A percentile compares a stretch with the other conserved stretches of the same genome.
Evolutionary conservation across 2,888 invertebrate species (phyloP).

Genomic region (Chouioia cunea): DNA sequence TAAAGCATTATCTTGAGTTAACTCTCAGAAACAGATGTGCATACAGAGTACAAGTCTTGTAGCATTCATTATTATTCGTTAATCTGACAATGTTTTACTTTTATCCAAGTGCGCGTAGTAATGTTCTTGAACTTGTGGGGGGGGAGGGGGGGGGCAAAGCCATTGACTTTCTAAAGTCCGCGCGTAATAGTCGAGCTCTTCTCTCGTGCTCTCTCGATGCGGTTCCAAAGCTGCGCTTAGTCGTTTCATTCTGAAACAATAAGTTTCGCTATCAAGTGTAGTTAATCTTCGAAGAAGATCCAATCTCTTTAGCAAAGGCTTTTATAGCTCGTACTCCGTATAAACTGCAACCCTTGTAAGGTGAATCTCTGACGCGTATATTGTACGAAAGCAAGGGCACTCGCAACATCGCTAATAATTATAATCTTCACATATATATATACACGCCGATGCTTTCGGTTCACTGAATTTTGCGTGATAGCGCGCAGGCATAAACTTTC

Average conservation of each 20-base stretch:
- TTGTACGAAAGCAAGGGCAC: neutral
- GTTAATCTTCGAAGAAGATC: constrained; percentile 1
- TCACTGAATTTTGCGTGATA: neutral
- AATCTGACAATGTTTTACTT: neutral
- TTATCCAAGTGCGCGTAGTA: neutral
- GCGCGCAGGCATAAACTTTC: constrained; percentile 11
- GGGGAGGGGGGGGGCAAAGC: neutral
- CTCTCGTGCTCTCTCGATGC: neutral
- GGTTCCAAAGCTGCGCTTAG: neutral
- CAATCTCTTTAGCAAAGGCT: constrained; percentile 20
- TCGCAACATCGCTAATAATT: neutral
- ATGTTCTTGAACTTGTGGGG: neutral
- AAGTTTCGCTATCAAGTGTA: constrained; percentile 15
- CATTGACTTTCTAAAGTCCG: constrained; percentile 1
- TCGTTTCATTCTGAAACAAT: constrained; percentile 11
- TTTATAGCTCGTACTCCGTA: constrained; percentile 1
- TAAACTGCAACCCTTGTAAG: neutral
- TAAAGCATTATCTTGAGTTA: too few relatives aligned
- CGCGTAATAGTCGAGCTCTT: too few relatives aligned
- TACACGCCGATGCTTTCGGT: neutral
- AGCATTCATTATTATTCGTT: neutral
- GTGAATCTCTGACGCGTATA: constrained; percentile 3
- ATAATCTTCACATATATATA: neutral
- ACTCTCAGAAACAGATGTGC: too few relatives aligned
- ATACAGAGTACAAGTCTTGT: too few relatives aligned